Base-by-base conservation (phyloP, 2,888 invertebrate genomes). In the Emmelina monodactyla region DNA sequence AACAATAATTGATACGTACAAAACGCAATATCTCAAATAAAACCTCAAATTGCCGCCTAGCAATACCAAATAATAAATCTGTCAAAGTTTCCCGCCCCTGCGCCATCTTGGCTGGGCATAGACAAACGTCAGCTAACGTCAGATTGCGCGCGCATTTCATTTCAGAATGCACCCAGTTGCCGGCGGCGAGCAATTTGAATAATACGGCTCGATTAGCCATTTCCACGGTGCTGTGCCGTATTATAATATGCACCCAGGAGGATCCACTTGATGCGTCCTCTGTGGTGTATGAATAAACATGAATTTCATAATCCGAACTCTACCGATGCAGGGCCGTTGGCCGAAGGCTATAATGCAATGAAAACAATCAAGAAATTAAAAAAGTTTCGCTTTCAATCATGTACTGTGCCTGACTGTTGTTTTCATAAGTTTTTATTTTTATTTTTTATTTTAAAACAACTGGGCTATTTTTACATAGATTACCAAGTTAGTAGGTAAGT, bases 161-260 rank as follows among this genome's bases (percentile, higher is more conserved):
- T 25, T 11, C 22, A 35, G 33, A 41, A 31, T 39, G 37, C 49
- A 45, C 45, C 48, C 50, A 48, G 42, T 37, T 34, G 56, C 62
- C 59, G 36, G 44, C 40, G 57, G 62, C 53, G 34, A 46, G 37
- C 42, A 51, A 62, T 62, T 59, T 62, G 53, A 60, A 60, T 65
- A 62, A 56, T 56, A 55, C 50, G 49, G 50, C 49, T 49, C 53
- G 54, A 59, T 62, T 55, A 53, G 48, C 48, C 45, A 55, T 60
- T 55, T 51, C 50, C 51, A 49, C 51, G 47, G 47, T 51, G 42
- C 13, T 22, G 16, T 42, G 35, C 38, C 43, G 38, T 46, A 53
- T 52, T 51, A 55, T 48, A 45, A 42, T 42, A 35, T 42, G 43
- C 47, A 44, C 40, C 46, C 46, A 42, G 38, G 37, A 39, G 38